These are phyloP conservation scores for Notospermus geniculatus DNA, from an alignment of 1,140 invertebrate species.

Conservation along the genomic window DNA sequence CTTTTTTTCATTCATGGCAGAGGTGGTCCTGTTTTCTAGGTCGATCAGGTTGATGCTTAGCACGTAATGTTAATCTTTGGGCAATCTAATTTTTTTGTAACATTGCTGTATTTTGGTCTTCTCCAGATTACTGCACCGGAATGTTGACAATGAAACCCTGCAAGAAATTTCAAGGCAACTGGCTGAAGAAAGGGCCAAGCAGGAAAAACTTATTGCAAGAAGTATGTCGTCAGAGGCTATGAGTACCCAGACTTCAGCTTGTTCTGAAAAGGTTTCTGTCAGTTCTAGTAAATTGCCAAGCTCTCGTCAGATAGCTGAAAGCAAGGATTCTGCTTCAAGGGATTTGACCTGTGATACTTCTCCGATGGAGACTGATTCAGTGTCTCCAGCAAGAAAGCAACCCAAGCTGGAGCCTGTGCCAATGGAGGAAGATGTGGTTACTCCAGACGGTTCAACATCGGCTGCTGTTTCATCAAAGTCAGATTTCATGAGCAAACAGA, in stretches of 20 bases:
- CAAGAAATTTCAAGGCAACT: constrained; percentile 32
- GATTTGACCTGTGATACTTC: constrained; percentile 7
- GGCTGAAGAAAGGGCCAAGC: constrained; percentile 38
- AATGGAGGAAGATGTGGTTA: too few species aligned
- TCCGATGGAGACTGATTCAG: constrained; percentile 6
- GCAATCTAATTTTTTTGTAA: constrained; percentile 11
- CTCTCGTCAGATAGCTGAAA: background rate
- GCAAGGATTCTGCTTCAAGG: background rate
- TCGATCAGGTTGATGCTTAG: too few species aligned
- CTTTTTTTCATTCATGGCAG: too few species aligned
- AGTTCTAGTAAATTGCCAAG: constrained; percentile 7
- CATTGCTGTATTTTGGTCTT: background rate
- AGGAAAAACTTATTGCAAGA: constrained; percentile 27
- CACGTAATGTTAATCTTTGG: too few species aligned
- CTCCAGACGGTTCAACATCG: too few species aligned
- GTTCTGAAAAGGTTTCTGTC: constrained; percentile 12
- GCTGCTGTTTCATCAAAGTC: too few species aligned
- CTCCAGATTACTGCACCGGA: constrained; percentile 41
- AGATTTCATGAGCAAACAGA: constrained; percentile 12
- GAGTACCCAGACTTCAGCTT: constrained; percentile 26
- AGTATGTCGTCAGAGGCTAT: too few species aligned
- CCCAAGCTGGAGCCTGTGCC: too few species aligned
- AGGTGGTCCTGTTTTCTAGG: too few species aligned
- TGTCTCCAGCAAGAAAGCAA: too few species aligned
- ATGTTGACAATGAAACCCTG: constrained; percentile 35